phyloP scores from a whole-genome alignment of 2,888 invertebrate species.

The Lissocephala sabroskyi region DNA sequence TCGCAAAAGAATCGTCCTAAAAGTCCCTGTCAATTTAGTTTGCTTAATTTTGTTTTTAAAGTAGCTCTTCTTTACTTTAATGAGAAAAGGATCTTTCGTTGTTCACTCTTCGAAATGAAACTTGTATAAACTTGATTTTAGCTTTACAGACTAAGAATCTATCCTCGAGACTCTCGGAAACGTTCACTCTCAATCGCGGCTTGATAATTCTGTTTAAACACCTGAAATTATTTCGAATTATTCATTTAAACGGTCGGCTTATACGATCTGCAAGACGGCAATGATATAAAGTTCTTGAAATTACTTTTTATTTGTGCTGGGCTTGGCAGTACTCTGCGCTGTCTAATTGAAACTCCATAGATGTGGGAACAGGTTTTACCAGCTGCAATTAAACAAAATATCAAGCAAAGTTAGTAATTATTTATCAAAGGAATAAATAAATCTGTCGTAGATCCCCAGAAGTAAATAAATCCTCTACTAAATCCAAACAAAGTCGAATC shows the following conservation, averaged over 20 bases:
- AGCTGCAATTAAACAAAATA: constrained; percentile 77
- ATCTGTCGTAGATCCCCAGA: neutral
- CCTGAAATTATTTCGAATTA: too few relatives aligned
- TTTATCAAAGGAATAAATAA: neutral
- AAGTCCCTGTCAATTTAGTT: constrained; percentile 48
- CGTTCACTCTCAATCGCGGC: too few relatives aligned
- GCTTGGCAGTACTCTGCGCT: constrained; percentile 99
- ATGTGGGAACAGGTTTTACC: constrained; percentile 92
- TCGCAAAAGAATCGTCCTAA: constrained; percentile 17
- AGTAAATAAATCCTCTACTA: neutral
- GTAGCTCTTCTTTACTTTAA: constrained; percentile 1
- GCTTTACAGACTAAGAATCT: too few relatives aligned
- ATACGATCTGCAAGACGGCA: too few relatives aligned
- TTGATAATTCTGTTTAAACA: too few relatives aligned
- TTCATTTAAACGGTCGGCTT: too few relatives aligned
- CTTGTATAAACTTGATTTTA: too few relatives aligned
- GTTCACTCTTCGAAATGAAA: too few relatives aligned
- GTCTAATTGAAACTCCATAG: constrained; percentile 98
- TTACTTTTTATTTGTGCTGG: constrained; percentile 91
- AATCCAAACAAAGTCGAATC: too few relatives aligned
- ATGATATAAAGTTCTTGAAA: too few relatives aligned
- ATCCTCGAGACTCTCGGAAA: too few relatives aligned
- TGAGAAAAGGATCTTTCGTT: neutral
- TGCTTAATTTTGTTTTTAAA: constrained; percentile 9
- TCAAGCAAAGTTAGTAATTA: too few relatives aligned